Base-by-base conservation (phyloP, 2,113 vertebrate species). In the Lanius collurio region DNA sequence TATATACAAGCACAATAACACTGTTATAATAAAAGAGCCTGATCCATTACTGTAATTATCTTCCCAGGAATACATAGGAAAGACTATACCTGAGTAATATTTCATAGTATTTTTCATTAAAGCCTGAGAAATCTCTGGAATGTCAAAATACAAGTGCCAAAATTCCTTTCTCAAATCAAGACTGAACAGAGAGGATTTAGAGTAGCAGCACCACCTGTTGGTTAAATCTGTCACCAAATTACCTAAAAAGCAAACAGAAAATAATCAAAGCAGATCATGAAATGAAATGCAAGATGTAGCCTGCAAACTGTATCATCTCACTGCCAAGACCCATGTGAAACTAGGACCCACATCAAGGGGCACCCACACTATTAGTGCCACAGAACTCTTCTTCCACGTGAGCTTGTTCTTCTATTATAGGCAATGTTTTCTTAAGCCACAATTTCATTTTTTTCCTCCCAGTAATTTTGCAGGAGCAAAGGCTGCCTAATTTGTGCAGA, bases 181-280 rank as follows among this genome's bases (percentile, higher is more conserved):
- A 30, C 24, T 7, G 42, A 68, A 82, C 5, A 33, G 35, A 21
- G 13, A 8, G n/a, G 33, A 46, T 56, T 73, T 50, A 63, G 89
- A 7, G 67, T 83, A 5, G 93, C 85, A 93, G 95, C 94, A 94
- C 94, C 97, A 97, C 80, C 97, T 97, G 31, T 55, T 0, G 92
- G 84, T n/a, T n/a, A 69, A 28, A 47, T 63, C 53, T 62, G 14
- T 50, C 57, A 84, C 8, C 28, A 44, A 70, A 53, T 44, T 59
- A 47, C 6, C 27, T 22, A 73, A 91, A 87, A 84, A 56, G 19
- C 33, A 80, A 89, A 77, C 0, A 31, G 26, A 46, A 90, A 87
- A 92, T 75, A n/a, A 23, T 31, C 20, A 47, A 44, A 71, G 47
- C 15, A 84, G 39, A 68, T 28, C 28, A 64, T 37, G 24, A 90